Conservation (phyloP, 2,113 vertebrate species). For the Phrynosoma blainvillii region DNA sequence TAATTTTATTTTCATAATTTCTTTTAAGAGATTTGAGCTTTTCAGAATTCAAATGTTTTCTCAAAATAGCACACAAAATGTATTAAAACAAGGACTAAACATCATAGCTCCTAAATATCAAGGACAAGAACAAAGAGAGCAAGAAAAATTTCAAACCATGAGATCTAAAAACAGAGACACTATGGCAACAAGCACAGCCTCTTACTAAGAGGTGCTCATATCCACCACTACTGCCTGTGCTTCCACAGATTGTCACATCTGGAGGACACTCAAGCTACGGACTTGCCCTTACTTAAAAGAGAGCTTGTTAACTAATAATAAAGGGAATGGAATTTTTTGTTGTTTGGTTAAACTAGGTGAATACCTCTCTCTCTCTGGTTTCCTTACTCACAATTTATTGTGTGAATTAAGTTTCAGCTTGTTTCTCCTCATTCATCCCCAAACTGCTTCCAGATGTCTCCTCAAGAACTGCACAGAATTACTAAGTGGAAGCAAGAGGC, state of each 20-base stretch:
- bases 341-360: neutral
- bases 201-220: neutral
- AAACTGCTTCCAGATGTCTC: neutral
- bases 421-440: neutral
- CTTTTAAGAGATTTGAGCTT: no score
- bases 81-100: no score
- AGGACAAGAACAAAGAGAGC: neutral
- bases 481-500: neutral
- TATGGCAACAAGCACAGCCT: neutral
- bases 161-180: neutral
- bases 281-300: no score
- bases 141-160: neutral
- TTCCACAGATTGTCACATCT: neutral
- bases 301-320: no score
- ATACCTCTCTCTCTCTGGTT: neutral
- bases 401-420: neutral
- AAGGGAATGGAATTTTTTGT: neutral
- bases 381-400: neutral
- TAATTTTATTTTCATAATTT: no score
- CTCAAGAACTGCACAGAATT: neutral
- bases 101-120: no score
- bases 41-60: no score
- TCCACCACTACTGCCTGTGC: neutral
- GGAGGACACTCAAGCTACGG: neutral
- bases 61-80: no score